phyloP scores from a whole-genome alignment of 2,888 invertebrate species.

The Drosophila monieri region DNA sequence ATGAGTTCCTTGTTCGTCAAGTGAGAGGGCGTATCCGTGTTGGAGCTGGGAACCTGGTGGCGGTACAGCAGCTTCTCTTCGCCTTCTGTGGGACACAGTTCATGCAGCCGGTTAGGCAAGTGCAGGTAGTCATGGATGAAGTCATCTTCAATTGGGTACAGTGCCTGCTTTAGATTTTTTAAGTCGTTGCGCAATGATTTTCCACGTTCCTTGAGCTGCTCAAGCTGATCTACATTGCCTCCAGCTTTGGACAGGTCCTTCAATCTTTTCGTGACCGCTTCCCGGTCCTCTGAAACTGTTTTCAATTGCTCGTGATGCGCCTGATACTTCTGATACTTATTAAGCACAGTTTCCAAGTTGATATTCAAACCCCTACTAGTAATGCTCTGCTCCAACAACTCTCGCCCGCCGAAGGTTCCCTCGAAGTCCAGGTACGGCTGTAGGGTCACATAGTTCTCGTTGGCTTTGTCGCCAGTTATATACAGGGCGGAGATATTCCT shows the following conservation, averaged over 20 bases:
- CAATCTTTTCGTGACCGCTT: slow-evolving; percentile 85
- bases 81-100: slow-evolving; percentile 85
- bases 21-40: slow-evolving; percentile 66
- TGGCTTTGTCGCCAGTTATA: slow-evolving; percentile 89
- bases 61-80: slow-evolving; percentile 76
- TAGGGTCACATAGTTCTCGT: slow-evolving; percentile 88
- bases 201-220: slow-evolving; percentile 86
- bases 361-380: slow-evolving; percentile 85
- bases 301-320: slow-evolving; percentile 85
- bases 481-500: slow-evolving; percentile 82
- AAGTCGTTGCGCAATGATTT: slow-evolving; percentile 87
- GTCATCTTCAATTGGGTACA: slow-evolving; percentile 90
- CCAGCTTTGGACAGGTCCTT: slow-evolving; percentile 83
- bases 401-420: slow-evolving; percentile 85
- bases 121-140: slow-evolving; percentile 87
- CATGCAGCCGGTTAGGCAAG: slow-evolving; percentile 89
- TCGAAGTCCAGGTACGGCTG: slow-evolving; percentile 89
- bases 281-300: slow-evolving; percentile 85
- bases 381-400: slow-evolving; percentile 86
- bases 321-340: slow-evolving; percentile 87
- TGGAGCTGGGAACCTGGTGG: slow-evolving; percentile 40
- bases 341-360: slow-evolving; percentile 86
- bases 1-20: slow-evolving; percentile 78
- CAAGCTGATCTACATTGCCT: slow-evolving; percentile 69
- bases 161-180: slow-evolving; percentile 86